Percentiles rank a stretch among this genome's conserved stretches.
Conservation (phyloP, 30 jellyfish, hydroid and myxozoan genomes). For the Pseudorhiza aurosa region DNA sequence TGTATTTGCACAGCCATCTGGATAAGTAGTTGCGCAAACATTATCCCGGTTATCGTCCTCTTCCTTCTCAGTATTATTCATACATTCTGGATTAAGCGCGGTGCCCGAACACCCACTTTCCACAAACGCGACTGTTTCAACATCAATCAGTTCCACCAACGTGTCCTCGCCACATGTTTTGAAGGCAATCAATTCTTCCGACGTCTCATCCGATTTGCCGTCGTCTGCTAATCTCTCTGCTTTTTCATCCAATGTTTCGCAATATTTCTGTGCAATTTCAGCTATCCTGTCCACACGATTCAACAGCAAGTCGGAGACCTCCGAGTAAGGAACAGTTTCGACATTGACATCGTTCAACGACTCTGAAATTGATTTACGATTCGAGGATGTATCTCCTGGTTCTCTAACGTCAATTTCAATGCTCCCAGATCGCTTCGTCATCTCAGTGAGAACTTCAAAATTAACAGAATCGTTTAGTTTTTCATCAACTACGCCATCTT, state of each 20-base stretch:
- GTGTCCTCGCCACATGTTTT: not conserved
- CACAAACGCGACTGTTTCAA: not conserved
- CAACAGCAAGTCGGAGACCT: not conserved
- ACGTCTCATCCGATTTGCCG: not conserved
- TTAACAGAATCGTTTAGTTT: not conserved
- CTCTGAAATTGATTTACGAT: not conserved
- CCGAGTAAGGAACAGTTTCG: not conserved
- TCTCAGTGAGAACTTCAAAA: not conserved
- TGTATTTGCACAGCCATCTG: not conserved
- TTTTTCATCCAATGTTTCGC: not conserved
- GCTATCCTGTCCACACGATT: not conserved
- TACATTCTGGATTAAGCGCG: not conserved
- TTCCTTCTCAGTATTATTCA: slow-evolving; percentile 11
- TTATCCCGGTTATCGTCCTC: not conserved
- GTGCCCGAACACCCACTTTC: not conserved
- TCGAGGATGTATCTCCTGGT: not conserved
- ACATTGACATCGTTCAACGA: not conserved
- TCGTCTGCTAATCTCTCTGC: not conserved
- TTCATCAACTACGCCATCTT: not conserved
- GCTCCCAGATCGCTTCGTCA: not conserved
- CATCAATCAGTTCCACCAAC: not conserved
- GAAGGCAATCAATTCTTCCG: not conserved
- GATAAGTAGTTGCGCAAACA: not conserved
- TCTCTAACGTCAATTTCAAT: not conserved
- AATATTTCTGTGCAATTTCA: not conserved